These are phyloP conservation scores for Ailurus styani DNA, from an alignment of 2,113 vertebrate genomes.

Conservation along the genomic window DNA sequence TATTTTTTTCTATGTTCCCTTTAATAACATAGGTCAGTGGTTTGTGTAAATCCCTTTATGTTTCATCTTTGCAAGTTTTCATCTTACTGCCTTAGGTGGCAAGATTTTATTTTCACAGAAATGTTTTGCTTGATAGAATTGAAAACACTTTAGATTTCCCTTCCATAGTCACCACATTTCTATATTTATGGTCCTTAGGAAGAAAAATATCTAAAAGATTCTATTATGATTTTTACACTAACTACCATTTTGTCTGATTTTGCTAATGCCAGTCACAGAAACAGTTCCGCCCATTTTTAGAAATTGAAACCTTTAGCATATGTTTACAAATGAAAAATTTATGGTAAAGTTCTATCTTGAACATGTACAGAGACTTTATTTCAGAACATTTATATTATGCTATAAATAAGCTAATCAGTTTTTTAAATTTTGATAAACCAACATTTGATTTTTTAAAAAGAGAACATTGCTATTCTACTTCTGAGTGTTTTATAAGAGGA, in stretches of 20 bases:
- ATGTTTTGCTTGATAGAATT: neutral
- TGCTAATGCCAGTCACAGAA: neutral
- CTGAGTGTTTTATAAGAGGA: neutral
- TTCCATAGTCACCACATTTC: neutral
- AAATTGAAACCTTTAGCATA: slow-evolving; percentile 4
- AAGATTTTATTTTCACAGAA: slow-evolving; percentile 25
- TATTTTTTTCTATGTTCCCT: neutral
- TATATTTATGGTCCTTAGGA: neutral
- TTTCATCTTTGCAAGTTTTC: neutral
- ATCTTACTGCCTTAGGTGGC: neutral
- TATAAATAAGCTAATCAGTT: neutral
- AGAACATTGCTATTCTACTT: neutral
- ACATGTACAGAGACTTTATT: neutral
- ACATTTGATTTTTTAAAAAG: neutral
- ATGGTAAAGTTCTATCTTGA: neutral
- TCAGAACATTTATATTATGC: neutral
- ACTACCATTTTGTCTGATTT: neutral
- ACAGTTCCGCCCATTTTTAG: neutral
- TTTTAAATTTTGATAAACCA: neutral
- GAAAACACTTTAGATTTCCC: neutral
- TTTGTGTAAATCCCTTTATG: neutral
- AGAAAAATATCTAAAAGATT: neutral
- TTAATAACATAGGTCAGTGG: neutral
- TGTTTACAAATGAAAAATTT: neutral
- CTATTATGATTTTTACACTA: neutral